These are phyloP conservation scores for Epinephelus malabaricus DNA, from an alignment of 2,797 vertebrate species.

Conservation along the genomic window DNA sequence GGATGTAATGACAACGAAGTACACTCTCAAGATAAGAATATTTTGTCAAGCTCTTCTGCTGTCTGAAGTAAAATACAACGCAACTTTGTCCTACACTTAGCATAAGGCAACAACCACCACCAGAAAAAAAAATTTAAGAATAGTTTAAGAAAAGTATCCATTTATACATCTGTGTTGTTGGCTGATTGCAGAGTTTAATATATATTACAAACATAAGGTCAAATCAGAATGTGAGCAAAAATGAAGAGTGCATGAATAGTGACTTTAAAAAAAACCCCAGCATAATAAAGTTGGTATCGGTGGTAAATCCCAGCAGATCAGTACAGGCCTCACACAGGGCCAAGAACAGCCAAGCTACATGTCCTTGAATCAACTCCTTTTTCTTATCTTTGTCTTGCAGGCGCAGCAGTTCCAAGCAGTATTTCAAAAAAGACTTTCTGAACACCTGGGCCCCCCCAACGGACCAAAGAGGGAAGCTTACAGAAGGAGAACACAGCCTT, in stretches of 20 bases:
- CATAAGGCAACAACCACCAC: too few relatives aligned
- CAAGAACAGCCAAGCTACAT: not conserved
- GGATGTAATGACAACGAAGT: not conserved
- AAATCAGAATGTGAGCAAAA: not conserved
- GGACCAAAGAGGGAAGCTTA: conserved; percentile 54
- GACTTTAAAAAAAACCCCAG: conserved; percentile 1
- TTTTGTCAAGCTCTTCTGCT: not conserved
- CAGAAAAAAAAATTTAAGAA: not conserved
- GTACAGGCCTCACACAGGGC: not conserved
- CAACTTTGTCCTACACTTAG: not conserved
- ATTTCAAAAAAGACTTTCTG: conserved; percentile 64
- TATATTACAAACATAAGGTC: not conserved
- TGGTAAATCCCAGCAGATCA: conserved; percentile 4
- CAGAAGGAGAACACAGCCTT: conserved; percentile 53
- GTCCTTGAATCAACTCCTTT: conserved; percentile 20
- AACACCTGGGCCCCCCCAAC: conserved; percentile 55
- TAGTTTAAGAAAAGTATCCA: not conserved
- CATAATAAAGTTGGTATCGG: not conserved
- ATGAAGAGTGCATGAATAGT: not conserved
- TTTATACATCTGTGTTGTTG: not conserved
- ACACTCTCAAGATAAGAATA: not conserved
- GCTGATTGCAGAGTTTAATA: not conserved
- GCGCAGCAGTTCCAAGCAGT: conserved; percentile 62
- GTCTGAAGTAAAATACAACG: not conserved
- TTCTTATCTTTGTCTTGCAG: conserved; percentile 50